These are phyloP conservation scores for Aegypius monachus DNA, from an alignment of 2,113 vertebrate species.

Conservation along the genomic window DNA sequence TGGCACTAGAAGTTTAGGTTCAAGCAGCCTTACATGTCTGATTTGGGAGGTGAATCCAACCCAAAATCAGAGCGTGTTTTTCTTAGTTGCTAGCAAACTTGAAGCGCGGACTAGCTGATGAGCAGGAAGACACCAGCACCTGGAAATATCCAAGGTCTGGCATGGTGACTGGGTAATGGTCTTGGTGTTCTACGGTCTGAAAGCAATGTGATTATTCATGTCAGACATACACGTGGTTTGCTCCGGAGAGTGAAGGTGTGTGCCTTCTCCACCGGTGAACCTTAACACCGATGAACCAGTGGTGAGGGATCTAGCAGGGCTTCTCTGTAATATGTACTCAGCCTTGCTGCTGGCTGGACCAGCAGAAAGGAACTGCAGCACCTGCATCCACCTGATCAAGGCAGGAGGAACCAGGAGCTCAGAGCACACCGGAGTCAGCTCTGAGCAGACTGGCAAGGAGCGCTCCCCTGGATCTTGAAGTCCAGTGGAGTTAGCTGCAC, in stretches of 20 bases:
- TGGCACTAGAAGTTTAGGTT: neutral
- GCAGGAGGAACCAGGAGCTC: neutral
- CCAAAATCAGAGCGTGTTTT: neutral
- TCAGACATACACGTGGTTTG: neutral
- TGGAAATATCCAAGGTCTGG: neutral
- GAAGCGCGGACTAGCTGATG: neutral
- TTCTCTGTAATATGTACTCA: neutral
- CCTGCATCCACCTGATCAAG: neutral
- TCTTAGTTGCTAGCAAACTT: neutral
- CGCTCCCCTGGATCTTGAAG: neutral
- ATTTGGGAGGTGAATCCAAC: neutral
- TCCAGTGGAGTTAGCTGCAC: fast-evolving
- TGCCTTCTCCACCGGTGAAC: neutral
- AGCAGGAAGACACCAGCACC: neutral
- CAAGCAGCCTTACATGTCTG: neutral
- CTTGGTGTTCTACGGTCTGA: neutral
- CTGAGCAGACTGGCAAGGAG: neutral
- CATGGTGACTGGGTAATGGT: no score
- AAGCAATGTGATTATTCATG: neutral
- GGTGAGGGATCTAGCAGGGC: neutral
- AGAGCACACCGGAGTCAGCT: fast-evolving
- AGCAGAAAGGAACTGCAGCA: neutral
- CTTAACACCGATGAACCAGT: neutral
- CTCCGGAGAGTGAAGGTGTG: neutral
- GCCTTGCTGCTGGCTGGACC: neutral